phyloP scores from a whole-genome alignment of 2,113 vertebrate genomes.

The Mus pahari region DNA sequence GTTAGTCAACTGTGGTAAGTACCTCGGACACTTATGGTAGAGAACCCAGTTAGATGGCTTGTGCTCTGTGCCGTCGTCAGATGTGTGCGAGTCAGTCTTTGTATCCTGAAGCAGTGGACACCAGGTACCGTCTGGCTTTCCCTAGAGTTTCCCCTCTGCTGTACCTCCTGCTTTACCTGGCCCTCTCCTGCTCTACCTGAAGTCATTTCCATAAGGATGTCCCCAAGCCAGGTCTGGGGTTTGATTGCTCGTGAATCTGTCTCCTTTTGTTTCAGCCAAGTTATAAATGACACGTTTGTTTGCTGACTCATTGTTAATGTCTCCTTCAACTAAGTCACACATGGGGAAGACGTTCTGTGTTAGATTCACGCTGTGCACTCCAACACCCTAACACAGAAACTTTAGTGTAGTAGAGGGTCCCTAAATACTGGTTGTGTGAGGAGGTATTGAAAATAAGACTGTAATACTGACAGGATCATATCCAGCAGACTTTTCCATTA shows the following conservation, averaged over 20 bases:
- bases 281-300: not conserved
- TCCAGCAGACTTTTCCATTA: not conserved
- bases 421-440: not conserved
- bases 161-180: accelerated
- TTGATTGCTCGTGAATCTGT: not conserved
- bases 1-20: not conserved
- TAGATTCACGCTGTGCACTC: not conserved
- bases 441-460: not conserved
- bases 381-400: not conserved
- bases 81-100: accelerated
- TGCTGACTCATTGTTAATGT: not conserved
- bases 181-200: not conserved
- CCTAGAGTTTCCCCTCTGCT: not conserved
- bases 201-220: not conserved
- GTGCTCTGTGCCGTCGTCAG: too few relatives aligned
- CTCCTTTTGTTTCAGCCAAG: not conserved
- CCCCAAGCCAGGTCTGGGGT: not conserved
- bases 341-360: not conserved
- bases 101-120: too few relatives aligned
- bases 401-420: not conserved
- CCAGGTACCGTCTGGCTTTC: too few relatives aligned
- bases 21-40: accelerated
- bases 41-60: not conserved
- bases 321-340: not conserved
- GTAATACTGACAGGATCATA: not conserved